phyloP scores from a whole-genome alignment of 2,113 vertebrate genomes.

The Xyliphius kryptos region DNA sequence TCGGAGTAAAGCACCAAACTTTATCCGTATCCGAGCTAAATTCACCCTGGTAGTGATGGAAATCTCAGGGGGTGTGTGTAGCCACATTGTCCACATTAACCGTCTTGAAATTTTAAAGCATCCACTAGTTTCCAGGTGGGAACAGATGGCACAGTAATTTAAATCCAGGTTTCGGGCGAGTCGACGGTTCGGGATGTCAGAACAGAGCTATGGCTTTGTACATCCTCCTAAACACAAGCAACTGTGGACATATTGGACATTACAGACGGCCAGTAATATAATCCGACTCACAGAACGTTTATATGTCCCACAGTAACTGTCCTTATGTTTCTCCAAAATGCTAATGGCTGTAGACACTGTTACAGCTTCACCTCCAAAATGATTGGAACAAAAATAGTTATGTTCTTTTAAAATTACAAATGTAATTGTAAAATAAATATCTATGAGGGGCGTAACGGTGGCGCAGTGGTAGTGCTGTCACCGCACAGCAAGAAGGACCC shows the following conservation, averaged over 20 bases:
- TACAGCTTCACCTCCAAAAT: too few relatives aligned
- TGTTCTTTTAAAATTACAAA: too few relatives aligned
- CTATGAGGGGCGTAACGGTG: too few relatives aligned
- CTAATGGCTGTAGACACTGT: not conserved
- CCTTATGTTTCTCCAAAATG: slow-evolving; percentile 22
- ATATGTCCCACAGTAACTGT: slow-evolving; percentile 12
- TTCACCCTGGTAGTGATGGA: not conserved
- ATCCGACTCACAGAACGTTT: slow-evolving; percentile 10
- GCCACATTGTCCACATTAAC: slow-evolving; percentile 21
- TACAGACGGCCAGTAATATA: slow-evolving; percentile 16
- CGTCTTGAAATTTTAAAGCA: slow-evolving; percentile 41
- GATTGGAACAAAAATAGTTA: too few relatives aligned
- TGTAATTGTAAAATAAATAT: too few relatives aligned
- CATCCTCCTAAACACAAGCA: slow-evolving; percentile 28
- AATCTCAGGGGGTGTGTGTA: slow-evolving; percentile 2
- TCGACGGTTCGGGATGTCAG: slow-evolving; percentile 47
- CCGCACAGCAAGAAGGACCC: too few relatives aligned
- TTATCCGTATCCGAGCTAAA: too few relatives aligned
- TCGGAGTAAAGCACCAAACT: too few relatives aligned
- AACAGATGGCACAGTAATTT: slow-evolving; percentile 56
- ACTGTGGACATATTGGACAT: slow-evolving; percentile 37
- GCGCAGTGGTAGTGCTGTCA: too few relatives aligned
- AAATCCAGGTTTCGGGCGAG: slow-evolving; percentile 48
- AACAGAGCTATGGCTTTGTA: slow-evolving; percentile 23
- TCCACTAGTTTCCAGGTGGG: slow-evolving; percentile 42